phyloP scores from a whole-genome alignment of 2,888 invertebrate species.

The Fragum fragum region DNA sequence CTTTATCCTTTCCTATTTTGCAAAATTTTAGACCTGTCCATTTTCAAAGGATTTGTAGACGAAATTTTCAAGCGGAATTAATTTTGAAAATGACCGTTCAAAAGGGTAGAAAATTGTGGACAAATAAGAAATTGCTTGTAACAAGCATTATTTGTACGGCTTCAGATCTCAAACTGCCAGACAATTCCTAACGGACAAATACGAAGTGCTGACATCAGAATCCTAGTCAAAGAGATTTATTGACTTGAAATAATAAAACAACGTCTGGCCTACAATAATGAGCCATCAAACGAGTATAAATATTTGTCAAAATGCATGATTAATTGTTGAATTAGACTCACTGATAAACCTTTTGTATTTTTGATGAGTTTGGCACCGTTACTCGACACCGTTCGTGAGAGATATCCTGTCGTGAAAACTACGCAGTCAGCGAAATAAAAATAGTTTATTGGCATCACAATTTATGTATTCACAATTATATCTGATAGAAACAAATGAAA shows the following conservation, averaged over 20 bases:
- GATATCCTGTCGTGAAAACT: conserved; percentile 12
- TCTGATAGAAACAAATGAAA: not conserved
- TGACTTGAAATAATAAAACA: not conserved
- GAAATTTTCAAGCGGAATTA: too few species aligned
- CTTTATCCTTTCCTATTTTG: too few species aligned
- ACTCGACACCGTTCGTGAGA: conserved; percentile 23
- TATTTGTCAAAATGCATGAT: conserved; percentile 29
- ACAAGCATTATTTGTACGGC: too few species aligned
- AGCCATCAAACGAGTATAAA: conserved; percentile 22
- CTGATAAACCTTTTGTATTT: conserved; percentile 32
- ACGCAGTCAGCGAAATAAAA: conserved; percentile 19
- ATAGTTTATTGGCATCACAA: conserved; percentile 10
- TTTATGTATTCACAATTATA: too few species aligned
- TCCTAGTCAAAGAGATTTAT: not conserved
- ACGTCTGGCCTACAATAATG: conserved; percentile 6
- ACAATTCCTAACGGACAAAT: too few species aligned
- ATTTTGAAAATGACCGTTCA: too few species aligned
- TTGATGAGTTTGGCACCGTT: conserved; percentile 24
- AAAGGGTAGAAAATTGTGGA: too few species aligned
- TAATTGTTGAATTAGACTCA: not conserved
- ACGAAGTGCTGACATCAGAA: not conserved
- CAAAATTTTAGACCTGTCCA: too few species aligned
- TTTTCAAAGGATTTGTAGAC: too few species aligned
- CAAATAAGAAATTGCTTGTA: too few species aligned
- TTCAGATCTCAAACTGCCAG: too few species aligned